Base-by-base conservation (phyloP, 2,797 vertebrate genomes). In the Danio tinwini region DNA sequence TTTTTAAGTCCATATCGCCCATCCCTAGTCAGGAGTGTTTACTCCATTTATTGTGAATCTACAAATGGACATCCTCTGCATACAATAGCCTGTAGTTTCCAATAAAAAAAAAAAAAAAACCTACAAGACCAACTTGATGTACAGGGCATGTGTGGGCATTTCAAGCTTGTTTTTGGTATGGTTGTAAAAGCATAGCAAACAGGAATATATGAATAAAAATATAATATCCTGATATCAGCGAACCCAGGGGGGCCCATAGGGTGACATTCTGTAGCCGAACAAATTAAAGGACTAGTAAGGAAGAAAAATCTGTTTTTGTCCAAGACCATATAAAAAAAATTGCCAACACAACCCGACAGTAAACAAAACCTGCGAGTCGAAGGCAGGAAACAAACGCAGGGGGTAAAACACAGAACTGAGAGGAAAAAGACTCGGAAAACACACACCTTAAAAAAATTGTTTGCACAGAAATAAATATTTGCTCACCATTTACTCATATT, bases 231-330 rank as follows among this genome's bases (percentile, higher is more conserved):
- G 61, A 55, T 71, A 71, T 52, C 45, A 78, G 67, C 56, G 6
- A 53, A 72, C 10, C 19, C 40, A 1, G 19, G 16, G 62, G 56
- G 49, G 12, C 40, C 45, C 9, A 55, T 52, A 53, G 61, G 9
- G 37, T 44, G 76, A 58, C 53, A 69, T 59, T 77, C 45, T 47
- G 29, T 39, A 52, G 67, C 56, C 14, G 6, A 80, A 56, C 50
- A 72, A 61, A 79, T 63, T 59, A 79, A 79, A 79, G 55, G 39
- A 63, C n/a, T 50, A 7, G 76, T 58, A 69, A 49, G 45, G 40
- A 49, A 55, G 50, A 73, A 79, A 72, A 44, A 56, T 73, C 11
- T 5, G 19, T 17, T 63, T 78, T 63, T 62, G n/a, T 53, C 29
- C 9, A 21, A 73, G 5, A 3, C 1, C 16, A 19, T 55, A 45